Conservation (phyloP, 2,797 vertebrate genomes). For the Coccyzus lansbergi region DNA sequence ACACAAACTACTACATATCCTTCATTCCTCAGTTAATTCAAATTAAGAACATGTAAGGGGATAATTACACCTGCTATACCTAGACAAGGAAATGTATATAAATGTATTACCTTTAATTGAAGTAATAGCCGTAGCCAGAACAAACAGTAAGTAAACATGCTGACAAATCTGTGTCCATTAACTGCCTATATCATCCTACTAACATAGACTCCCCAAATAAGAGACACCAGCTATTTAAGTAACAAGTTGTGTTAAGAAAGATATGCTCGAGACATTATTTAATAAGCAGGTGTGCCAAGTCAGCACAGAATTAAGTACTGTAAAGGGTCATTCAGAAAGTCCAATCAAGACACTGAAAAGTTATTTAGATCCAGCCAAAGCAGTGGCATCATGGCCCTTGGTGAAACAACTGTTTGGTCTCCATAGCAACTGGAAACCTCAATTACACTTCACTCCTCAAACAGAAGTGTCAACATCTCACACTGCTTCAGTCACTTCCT, state of each 20-base stretch:
- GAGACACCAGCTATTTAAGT: background rate
- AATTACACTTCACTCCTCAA: background rate
- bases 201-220: accelerated
- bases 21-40: background rate
- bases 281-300: background rate
- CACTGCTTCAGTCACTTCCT: background rate
- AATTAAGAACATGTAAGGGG: background rate
- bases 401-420: background rate
- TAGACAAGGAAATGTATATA: background rate
- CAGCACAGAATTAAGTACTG: background rate
- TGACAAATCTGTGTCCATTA: background rate
- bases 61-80: background rate
- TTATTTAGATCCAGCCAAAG: background rate
- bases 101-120: background rate
- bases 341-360: background rate
- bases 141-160: background rate
- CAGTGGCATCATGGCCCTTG: background rate
- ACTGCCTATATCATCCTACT: background rate
- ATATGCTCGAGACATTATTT: background rate
- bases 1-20: background rate
- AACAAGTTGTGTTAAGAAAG: background rate
- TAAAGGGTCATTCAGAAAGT: background rate
- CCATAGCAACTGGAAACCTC: background rate
- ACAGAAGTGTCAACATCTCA: background rate
- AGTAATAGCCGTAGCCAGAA: background rate